phyloP scores from a whole-genome alignment of 1,140 invertebrate genomes.

The Heliconius himera region DNA sequence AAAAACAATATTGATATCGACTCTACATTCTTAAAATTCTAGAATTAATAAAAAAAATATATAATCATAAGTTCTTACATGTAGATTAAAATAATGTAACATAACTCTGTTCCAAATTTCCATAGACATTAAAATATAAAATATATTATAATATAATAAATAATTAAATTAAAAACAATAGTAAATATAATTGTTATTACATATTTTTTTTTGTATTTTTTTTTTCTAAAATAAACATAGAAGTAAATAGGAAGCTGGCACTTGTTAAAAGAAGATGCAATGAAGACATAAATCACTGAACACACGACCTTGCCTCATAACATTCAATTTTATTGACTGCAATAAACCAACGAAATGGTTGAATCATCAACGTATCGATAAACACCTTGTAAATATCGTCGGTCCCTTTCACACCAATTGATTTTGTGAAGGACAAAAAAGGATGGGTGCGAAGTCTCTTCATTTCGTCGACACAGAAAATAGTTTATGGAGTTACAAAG shows the following conservation, averaged over 20 bases:
- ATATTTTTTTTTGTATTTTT: neutral
- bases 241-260: constrained; percentile 23
- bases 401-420: constrained; percentile 52
- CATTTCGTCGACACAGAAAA: constrained; percentile 72
- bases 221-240: neutral
- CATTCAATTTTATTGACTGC: constrained; percentile 80
- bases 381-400: constrained; percentile 75
- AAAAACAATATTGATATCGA: no score
- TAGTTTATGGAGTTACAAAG: constrained; percentile 63
- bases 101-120: no score
- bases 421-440: constrained; percentile 42
- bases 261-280: constrained; percentile 51
- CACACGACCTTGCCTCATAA: constrained; percentile 79
- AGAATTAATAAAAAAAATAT: no score
- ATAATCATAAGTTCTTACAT: no score
- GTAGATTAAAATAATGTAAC: no score
- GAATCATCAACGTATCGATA: constrained; percentile 79
- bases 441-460: constrained; percentile 54
- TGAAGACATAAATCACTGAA: constrained; percentile 75
- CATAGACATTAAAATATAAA: no score
- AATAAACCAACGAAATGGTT: constrained; percentile 80
- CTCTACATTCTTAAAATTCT: no score
- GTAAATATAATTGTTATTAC: neutral
- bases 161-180: no score
- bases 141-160: no score